Evolutionary conservation across 2,888 invertebrate genomes (phyloP), one percentile per base, ranked within the genome.

Genomic region (Synanthedon myopaeformis): DNA sequence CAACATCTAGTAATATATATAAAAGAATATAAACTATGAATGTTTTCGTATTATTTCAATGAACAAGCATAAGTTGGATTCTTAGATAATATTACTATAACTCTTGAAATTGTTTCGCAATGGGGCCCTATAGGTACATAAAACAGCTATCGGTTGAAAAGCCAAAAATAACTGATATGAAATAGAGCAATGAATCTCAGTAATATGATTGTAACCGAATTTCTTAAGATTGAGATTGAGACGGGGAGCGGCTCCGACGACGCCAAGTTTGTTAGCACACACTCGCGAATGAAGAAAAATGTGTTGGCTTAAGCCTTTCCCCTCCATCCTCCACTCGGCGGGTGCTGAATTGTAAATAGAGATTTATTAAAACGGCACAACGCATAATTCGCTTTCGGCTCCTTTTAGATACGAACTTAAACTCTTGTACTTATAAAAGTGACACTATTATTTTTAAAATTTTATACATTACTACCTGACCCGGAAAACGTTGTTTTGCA

Each of bases 231-330:
- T 79, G 61, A 74, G 73, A 79, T 77, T 79, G 77, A 74, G 76
- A 71, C 72, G 72, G 74, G 76, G 73, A 75, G 66, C 69, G 73
- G 75, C 72, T 74, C 71, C 60, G 66, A 59, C 66, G 59, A 69
- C 76, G 71, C 61, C 66, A 70, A 76, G 73, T 82, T 82, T 81
- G 82, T 82, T 79, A 82, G 79, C 79, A 74, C 80, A 80, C 73
- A 80, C 77, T 76, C 70, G 76, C 69, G 82, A 84, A 86, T 86
- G 84, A 85, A 85, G 85, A 86, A 85, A 85, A 84, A 86, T 86
- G 84, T 83, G 79, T 78, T 70, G 74, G 81, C 80, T 80, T 82
- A 84, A 83, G 83, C 79, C 82, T 79, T 76, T 77, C 79, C 79
- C 76, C 82, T 79, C 79, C 71, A 49, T 10, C 23, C 53, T 17